Evolutionary conservation across 1,140 invertebrate species (phyloP).

Genomic region (Eriosoma lanigerum): DNA sequence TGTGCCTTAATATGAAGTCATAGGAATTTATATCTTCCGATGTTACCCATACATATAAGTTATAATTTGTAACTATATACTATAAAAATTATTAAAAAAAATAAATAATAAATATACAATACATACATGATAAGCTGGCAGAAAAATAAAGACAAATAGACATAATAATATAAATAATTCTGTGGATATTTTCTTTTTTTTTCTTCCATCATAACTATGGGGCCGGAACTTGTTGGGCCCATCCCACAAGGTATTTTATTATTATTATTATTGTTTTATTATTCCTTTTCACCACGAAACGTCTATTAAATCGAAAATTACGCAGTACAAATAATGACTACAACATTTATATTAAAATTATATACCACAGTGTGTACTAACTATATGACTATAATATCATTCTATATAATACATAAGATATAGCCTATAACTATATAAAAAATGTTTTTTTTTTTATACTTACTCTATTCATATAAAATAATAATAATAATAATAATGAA

Average conservation of each 20-base stretch:
- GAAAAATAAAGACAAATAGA: constrained; percentile 3
- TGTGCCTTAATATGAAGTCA: not conserved
- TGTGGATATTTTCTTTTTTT: not conserved
- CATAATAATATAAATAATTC: not conserved
- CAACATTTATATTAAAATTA: constrained; percentile 51
- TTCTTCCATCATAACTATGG: not conserved
- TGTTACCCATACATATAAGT: not conserved
- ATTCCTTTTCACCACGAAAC: constrained; percentile 50
- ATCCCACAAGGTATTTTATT: constrained; percentile 49
- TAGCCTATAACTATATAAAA: not conserved
- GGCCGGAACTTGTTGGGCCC: constrained; percentile 38
- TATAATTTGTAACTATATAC: not conserved
- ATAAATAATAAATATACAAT: not conserved
- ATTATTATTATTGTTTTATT: constrained; percentile 51
- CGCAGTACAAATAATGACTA: constrained; percentile 50
- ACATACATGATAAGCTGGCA: not conserved
- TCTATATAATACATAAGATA: not conserved
- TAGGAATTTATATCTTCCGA: constrained; percentile 10
- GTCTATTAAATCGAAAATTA: constrained; percentile 51
- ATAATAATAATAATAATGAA: not conserved
- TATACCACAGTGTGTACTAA: not conserved
- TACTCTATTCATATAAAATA: not conserved
- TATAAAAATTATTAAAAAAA: constrained; percentile 9
- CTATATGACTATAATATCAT: constrained; percentile 32
- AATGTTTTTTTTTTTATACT: not conserved